Conservation (phyloP, 2,797 vertebrate genomes). For the Propithecus deckenii region DNA sequence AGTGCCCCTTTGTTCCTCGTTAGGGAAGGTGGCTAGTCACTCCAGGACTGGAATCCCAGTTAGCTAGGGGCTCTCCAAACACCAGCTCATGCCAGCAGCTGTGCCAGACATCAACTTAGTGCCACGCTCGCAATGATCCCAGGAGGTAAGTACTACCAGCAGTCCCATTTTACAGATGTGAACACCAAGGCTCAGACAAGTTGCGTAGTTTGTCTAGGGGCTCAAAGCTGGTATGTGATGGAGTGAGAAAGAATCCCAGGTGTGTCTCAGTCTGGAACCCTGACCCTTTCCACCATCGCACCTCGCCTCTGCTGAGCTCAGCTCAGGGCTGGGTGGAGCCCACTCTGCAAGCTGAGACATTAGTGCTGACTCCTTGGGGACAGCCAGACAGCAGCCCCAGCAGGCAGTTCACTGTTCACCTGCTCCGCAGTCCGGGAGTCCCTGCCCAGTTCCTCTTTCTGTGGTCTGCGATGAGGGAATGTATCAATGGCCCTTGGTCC, state of each 20-base stretch:
- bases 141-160: neutral
- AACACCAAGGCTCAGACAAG: neutral
- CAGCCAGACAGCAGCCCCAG: neutral
- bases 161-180: neutral
- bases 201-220: neutral
- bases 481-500: neutral
- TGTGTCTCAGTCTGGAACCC: neutral
- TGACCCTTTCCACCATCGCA: neutral
- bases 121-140: too few species aligned
- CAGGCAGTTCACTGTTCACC: neutral
- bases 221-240: neutral
- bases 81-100: neutral
- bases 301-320: neutral
- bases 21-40: neutral
- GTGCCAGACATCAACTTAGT: neutral
- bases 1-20: neutral
- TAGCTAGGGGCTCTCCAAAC: neutral
- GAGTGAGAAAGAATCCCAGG: neutral
- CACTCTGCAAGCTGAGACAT: fast-evolving
- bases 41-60: neutral
- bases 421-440: neutral
- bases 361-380: neutral
- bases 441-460: neutral
- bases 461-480: neutral
- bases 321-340: neutral